Conservation (phyloP, 2,888 invertebrate genomes). For the Caenorhabditis plicata region DNA sequence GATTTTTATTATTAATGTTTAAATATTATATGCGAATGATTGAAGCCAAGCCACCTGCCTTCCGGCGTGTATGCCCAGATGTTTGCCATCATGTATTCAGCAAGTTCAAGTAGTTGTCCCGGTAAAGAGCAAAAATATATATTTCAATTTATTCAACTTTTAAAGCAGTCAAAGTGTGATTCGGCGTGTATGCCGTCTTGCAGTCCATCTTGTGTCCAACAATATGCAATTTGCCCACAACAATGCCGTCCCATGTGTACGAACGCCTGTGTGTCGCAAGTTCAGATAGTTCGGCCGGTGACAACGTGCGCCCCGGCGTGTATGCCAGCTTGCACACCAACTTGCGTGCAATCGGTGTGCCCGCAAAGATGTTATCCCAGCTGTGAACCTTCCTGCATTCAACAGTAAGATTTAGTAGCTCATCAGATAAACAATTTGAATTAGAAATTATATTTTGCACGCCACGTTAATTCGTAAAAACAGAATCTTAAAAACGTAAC, state of each 20-base stretch:
- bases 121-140: not conserved
- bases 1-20: not conserved
- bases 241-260: slow-evolving; percentile 50
- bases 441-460: slow-evolving; percentile 1
- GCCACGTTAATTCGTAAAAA: too few species aligned
- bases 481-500: too few species aligned
- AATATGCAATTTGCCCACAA: slow-evolving; percentile 36
- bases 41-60: slow-evolving; percentile 41
- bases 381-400: slow-evolving; percentile 35
- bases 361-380: slow-evolving; percentile 42
- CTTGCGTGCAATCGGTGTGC: slow-evolving; percentile 40
- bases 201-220: slow-evolving; percentile 37
- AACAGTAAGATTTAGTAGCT: slow-evolving; percentile 33
- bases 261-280: slow-evolving; percentile 39
- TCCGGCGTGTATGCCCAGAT: slow-evolving; percentile 46
- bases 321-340: slow-evolving; percentile 46
- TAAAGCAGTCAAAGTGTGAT: slow-evolving; percentile 26
- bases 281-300: slow-evolving; percentile 16
- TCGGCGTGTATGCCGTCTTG: slow-evolving; percentile 49
- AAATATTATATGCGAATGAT: not conserved
- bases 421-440: not conserved
- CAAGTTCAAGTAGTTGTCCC: slow-evolving; percentile 34
- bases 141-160: not conserved
- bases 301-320: slow-evolving; percentile 33
- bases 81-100: slow-evolving; percentile 47